Evolutionary conservation across 2,797 vertebrate species (phyloP).

Genomic region (Limosa lapponica): DNA sequence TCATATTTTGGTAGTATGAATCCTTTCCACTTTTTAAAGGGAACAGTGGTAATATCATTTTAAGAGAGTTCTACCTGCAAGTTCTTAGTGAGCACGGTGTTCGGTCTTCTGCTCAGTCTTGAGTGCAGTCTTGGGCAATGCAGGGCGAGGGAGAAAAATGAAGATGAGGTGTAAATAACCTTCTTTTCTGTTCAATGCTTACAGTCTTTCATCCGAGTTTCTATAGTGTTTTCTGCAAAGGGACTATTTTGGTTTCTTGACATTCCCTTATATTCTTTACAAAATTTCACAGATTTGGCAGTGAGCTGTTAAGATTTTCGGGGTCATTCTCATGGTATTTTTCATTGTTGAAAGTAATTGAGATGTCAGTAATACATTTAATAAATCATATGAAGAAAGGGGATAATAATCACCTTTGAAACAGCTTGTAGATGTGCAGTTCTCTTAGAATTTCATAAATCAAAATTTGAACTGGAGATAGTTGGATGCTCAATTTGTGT

Average conservation of each 20-base stretch:
- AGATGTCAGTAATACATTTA: background rate
- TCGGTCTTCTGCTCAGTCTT: background rate
- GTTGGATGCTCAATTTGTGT: background rate
- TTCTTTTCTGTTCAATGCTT: background rate
- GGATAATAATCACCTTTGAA: background rate
- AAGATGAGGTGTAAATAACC: background rate
- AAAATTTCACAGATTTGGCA: background rate
- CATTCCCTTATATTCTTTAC: background rate
- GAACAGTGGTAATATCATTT: background rate
- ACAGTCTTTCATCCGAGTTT: background rate
- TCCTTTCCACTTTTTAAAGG: background rate
- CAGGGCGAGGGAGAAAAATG: background rate
- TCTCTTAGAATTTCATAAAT: background rate
- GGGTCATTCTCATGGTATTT: background rate
- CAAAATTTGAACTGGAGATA: background rate
- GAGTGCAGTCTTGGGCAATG: background rate
- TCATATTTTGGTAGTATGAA: background rate
- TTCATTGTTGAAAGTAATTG: background rate
- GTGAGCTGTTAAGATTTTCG: background rate
- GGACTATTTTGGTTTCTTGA: background rate
- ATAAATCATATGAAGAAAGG: background rate
- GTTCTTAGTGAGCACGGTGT: background rate
- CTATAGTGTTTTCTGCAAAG: background rate
- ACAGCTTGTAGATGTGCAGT: background rate
- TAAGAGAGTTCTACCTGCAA: background rate